Evolutionary conservation across 1,140 invertebrate genomes (phyloP), one percentile per base, ranked within the genome.

Genomic region (Pseudomyrmex pallidus): DNA sequence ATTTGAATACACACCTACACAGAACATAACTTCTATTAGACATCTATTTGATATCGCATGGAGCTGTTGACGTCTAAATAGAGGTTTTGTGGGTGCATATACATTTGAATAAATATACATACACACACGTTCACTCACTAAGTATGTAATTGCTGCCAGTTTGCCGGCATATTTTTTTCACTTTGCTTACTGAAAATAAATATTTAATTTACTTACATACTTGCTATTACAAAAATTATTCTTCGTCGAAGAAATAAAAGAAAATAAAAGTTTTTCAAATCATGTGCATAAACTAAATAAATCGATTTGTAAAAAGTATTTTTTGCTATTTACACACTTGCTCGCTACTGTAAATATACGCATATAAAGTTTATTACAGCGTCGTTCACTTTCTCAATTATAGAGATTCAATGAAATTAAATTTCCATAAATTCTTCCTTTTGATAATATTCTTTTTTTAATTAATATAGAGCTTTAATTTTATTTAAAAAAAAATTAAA

Each of bases 291-390:
- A 25, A 25, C 25, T 25, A 25, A 59, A 44, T 12, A 44, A 67
- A 54, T 44, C 46, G 56, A 77, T 7, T 20, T 66, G 48, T 67
- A 77, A 77, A 66, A 20, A 76, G 54, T n/a, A 25, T 35, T 62
- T 50, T 9, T 74, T 64, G 12, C 48, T 77, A 77, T 67, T 67
- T 77, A 77, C 56, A 61, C 5, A 35, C 35, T 35, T 67, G 25
- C 22, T 77, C 17, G 25, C 17, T 48, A 77, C 62, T 76, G n/a
- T 76, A 66, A 1, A 10, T 56, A 64, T 61, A 12, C 35, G 17
- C 48, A 52, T 44, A 64, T 13, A 63, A 4, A 74, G 13, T 46
- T 8, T 76, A 25, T 1, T n/a, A 1, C 15, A 35, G 1, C 25
- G 54, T 76, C n/a, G 22, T n/a, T 15, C 46, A 35, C 8, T 66